phyloP scores from a whole-genome alignment of 2,888 invertebrate species.

The Corythucha ciliata region DNA sequence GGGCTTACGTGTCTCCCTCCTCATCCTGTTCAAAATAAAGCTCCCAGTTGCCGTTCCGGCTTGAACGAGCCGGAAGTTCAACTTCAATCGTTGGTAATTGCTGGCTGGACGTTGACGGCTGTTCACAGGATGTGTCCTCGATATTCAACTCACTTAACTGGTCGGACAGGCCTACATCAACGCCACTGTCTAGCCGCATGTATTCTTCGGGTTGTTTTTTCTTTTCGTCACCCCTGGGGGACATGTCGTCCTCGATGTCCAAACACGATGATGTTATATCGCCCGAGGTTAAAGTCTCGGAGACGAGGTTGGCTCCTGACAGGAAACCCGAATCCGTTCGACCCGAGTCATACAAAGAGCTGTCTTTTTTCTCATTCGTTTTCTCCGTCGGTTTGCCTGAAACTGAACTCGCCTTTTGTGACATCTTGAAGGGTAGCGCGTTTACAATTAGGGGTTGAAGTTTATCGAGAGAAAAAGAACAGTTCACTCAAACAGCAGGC shows the following conservation, averaged over 20 bases:
- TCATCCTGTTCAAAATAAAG: slow-evolving; percentile 66
- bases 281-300: slow-evolving; percentile 32
- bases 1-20: slow-evolving; percentile 83
- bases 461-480: too few species aligned
- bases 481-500: too few species aligned
- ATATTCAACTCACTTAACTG: slow-evolving; percentile 52
- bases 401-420: too few species aligned
- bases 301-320: slow-evolving; percentile 43
- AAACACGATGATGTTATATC: slow-evolving; percentile 23
- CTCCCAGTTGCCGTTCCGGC: slow-evolving; percentile 46
- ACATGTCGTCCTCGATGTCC: slow-evolving; percentile 30
- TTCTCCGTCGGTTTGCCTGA: too few species aligned
- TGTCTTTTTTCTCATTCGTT: slow-evolving; percentile 24
- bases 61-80: slow-evolving; percentile 1
- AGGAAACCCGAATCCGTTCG: slow-evolving; percentile 45
- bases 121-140: too few species aligned
- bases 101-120: slow-evolving; percentile 5
- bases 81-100: slow-evolving; percentile 1
- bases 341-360: slow-evolving; percentile 36
- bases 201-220: slow-evolving; percentile 27
- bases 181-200: slow-evolving; percentile 59
- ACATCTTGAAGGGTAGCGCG: too few species aligned
- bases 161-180: slow-evolving; percentile 52
- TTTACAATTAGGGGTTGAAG: too few species aligned
- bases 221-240: slow-evolving; percentile 1